These are phyloP conservation scores for Ancistrus triradiatus DNA, from an alignment of 2,113 vertebrate genomes.

Conservation along the genomic window DNA sequence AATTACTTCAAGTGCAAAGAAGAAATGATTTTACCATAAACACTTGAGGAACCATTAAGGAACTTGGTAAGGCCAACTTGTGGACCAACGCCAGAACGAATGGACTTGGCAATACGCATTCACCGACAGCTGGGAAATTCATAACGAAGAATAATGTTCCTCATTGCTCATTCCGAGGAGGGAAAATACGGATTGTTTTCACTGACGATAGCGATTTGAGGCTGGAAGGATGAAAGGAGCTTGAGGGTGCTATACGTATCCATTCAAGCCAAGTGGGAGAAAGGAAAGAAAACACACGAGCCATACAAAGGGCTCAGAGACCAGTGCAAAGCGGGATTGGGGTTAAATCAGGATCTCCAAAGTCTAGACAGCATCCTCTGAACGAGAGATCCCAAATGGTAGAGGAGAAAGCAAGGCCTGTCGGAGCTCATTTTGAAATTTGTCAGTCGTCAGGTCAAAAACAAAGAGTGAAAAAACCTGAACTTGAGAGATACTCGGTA, in stretches of 20 bases:
- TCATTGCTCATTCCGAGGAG: neutral
- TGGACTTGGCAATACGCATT: too few species aligned
- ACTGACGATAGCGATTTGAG: constrained; percentile 9
- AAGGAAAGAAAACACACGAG: neutral
- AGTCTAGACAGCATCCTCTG: constrained; percentile 67
- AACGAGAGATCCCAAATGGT: constrained; percentile 44
- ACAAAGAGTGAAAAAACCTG: neutral
- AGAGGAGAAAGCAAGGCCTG: constrained; percentile 42
- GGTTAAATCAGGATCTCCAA: constrained; percentile 22
- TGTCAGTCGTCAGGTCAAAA: constrained; percentile 4
- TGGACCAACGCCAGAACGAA: too few species aligned
- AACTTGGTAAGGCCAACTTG: too few species aligned
- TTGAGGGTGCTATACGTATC: constrained; percentile 45
- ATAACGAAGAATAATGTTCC: too few species aligned
- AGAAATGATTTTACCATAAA: too few species aligned
- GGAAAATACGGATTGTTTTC: constrained; percentile 30
- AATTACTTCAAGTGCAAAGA: too few species aligned
- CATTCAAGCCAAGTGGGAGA: constrained; percentile 17
- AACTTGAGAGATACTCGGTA: constrained; percentile 1
- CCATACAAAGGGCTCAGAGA: neutral
- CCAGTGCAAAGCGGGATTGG: neutral
- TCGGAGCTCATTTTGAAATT: constrained; percentile 57
- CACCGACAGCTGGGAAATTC: too few species aligned
- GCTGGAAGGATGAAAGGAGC: constrained; percentile 40
- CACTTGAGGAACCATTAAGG: too few species aligned